phyloP scores from a whole-genome alignment of 2,888 invertebrate genomes.

The Myopa tessellatipennis region DNA sequence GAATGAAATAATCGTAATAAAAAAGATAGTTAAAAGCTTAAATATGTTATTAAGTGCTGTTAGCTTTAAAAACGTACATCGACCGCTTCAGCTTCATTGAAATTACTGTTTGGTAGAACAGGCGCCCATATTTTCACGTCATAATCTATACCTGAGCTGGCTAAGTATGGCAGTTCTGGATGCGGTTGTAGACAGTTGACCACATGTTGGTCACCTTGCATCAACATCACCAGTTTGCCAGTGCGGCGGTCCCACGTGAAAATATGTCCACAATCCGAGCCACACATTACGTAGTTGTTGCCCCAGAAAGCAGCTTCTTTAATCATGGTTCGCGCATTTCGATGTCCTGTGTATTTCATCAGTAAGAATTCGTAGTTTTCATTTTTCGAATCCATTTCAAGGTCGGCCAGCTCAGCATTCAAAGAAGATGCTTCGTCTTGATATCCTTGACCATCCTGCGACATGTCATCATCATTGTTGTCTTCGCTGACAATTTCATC shows the following conservation, averaged over 20 bases:
- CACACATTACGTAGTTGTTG: constrained; percentile 82
- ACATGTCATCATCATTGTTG: constrained; percentile 37
- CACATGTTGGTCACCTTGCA: constrained; percentile 84
- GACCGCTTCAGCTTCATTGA: constrained; percentile 74
- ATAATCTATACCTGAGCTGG: constrained; percentile 89
- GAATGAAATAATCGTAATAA: no score
- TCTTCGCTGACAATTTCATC: constrained; percentile 38
- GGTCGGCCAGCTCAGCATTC: constrained; percentile 56
- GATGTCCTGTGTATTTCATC: constrained; percentile 80
- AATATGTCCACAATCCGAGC: constrained; percentile 90
- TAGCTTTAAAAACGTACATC: constrained; percentile 62
- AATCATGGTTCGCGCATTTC: constrained; percentile 84
- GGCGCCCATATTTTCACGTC: constrained; percentile 88
- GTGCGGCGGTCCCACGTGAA: constrained; percentile 83
- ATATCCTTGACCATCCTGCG: constrained; percentile 47
- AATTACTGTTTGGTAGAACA: constrained; percentile 72
- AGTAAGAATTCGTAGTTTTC: constrained; percentile 69
- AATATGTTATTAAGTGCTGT: no score
- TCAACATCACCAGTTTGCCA: constrained; percentile 77
- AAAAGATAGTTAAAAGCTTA: no score
- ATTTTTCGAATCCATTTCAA: constrained; percentile 55
- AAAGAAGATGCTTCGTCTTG: constrained; percentile 51
- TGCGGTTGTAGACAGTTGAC: constrained; percentile 89
- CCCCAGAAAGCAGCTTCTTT: constrained; percentile 91
- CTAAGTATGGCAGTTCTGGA: constrained; percentile 79